Conservation (phyloP, 2,113 vertebrate genomes). For the Balaeniceps rex region DNA sequence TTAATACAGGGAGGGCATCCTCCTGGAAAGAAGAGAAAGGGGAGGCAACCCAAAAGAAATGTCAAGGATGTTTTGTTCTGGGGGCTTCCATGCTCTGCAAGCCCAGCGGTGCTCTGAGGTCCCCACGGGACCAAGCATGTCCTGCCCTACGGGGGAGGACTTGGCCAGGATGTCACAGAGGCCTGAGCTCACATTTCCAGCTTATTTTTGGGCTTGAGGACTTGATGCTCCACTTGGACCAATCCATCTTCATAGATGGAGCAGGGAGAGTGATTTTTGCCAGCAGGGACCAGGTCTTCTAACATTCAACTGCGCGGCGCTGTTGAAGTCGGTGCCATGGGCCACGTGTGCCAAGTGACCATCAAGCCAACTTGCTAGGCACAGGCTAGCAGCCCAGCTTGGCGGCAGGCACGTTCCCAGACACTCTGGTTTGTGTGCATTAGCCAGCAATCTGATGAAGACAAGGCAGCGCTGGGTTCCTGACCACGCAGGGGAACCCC, state of each 20-base stretch:
- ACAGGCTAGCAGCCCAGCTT: not conserved
- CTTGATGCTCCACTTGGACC: not conserved
- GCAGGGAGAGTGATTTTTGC: conserved; percentile 3
- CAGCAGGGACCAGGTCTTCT: not conserved
- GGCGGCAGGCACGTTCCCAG: not conserved
- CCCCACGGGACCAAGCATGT: rapidly evolving
- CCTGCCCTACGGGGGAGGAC: rapidly evolving
- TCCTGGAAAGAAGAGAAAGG: not conserved
- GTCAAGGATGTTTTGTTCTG: not conserved
- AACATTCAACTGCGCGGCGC: not conserved
- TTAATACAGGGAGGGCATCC: not conserved
- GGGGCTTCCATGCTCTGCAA: not conserved
- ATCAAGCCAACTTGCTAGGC: not conserved
- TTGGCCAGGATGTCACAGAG: not conserved
- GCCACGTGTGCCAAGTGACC: not conserved
- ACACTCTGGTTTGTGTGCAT: not conserved
- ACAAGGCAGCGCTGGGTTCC: not conserved
- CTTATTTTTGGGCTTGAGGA: not conserved
- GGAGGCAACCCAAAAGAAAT: not conserved
- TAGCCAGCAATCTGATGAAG: not conserved
- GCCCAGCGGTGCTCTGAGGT: not conserved
- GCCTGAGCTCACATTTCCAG: not conserved
- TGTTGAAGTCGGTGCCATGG: not conserved
- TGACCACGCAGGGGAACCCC: not conserved
- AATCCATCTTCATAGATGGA: conserved; percentile 23